A percentile compares a stretch with the other conserved stretches of the same genome.
Conservation (phyloP, 2,888 invertebrate genomes). For the Athetis lepigone region DNA sequence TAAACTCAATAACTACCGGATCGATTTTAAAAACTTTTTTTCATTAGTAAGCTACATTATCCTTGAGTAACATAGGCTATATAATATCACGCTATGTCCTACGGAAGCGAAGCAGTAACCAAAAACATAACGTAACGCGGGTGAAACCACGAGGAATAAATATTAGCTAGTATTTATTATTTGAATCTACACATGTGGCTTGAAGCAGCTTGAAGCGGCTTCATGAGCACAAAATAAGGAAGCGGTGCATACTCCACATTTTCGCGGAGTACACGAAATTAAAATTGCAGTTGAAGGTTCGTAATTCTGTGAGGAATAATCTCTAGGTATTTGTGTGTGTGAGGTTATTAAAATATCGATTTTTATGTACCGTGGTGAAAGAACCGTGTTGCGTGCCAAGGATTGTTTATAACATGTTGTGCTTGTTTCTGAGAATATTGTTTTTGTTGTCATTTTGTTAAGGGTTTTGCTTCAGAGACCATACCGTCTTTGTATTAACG, state of each 20-base stretch:
- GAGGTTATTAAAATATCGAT: slow-evolving; percentile 14
- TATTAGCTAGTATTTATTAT: slow-evolving; percentile 19
- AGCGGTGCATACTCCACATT: slow-evolving; percentile 32
- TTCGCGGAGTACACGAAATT: slow-evolving; percentile 22
- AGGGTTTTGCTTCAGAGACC: not conserved
- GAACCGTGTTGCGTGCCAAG: slow-evolving; percentile 3
- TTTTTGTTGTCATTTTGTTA: slow-evolving; percentile 4
- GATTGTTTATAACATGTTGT: slow-evolving; percentile 24
- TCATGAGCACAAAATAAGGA: slow-evolving; percentile 15
- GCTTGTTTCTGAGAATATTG: slow-evolving; percentile 2
- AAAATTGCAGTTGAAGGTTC: slow-evolving; percentile 32
- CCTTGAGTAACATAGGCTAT: too few relatives aligned
- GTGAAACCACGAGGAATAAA: too few relatives aligned
- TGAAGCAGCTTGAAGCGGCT: slow-evolving; percentile 15
- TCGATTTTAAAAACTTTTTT: too few relatives aligned
- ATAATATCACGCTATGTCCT: too few relatives aligned
- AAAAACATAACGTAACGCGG: too few relatives aligned
- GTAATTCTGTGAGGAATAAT: slow-evolving; percentile 14
- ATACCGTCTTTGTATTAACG: not conserved
- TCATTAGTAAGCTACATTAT: too few relatives aligned
- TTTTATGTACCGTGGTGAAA: not conserved
- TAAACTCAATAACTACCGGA: too few relatives aligned
- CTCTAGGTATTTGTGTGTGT: not conserved
- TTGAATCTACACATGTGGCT: slow-evolving; percentile 8
- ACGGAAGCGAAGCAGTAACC: too few relatives aligned